Evolutionary conservation across 2,113 vertebrate genomes (phyloP).

Genomic region (Pluvialis apricaria): DNA sequence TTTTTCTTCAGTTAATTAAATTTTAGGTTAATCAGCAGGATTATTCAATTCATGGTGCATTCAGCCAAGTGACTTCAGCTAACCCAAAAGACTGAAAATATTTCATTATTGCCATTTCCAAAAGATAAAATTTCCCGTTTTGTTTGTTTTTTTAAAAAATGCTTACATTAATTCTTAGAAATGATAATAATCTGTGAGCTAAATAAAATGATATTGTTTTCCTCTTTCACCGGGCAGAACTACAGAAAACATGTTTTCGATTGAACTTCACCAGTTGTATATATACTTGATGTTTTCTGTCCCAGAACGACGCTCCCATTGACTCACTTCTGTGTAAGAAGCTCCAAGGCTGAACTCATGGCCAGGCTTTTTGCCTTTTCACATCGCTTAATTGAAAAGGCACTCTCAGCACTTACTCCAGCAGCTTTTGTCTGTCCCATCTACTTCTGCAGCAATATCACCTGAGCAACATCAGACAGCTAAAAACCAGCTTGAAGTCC

Average conservation of each 20-base stretch:
- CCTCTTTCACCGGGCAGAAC: not conserved
- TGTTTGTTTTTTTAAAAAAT: not conserved
- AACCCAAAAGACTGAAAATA: not conserved
- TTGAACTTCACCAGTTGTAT: not conserved
- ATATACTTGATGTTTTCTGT: not conserved
- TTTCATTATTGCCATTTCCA: not conserved
- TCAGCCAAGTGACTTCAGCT: not conserved
- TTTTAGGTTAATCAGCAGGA: conserved; percentile 9
- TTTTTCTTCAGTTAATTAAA: conserved; percentile 12
- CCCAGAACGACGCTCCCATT: not conserved
- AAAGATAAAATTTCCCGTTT: not conserved
- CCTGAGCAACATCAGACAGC: not conserved
- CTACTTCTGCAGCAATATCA: not conserved
- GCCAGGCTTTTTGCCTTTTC: not conserved
- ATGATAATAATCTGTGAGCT: not conserved
- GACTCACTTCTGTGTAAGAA: not conserved
- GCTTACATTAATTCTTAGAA: not conserved
- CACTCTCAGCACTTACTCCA: not conserved
- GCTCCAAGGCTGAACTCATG: not conserved
- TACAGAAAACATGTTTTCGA: not conserved
- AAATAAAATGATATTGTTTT: not conserved
- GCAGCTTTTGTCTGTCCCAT: not conserved
- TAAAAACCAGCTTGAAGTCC: not conserved
- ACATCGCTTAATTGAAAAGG: not conserved
- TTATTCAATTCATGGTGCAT: not conserved